Evolutionary conservation across 2,888 invertebrate genomes (phyloP), one percentile per base, ranked within the genome.

Genomic region (Nemotelus pantherinus): DNA sequence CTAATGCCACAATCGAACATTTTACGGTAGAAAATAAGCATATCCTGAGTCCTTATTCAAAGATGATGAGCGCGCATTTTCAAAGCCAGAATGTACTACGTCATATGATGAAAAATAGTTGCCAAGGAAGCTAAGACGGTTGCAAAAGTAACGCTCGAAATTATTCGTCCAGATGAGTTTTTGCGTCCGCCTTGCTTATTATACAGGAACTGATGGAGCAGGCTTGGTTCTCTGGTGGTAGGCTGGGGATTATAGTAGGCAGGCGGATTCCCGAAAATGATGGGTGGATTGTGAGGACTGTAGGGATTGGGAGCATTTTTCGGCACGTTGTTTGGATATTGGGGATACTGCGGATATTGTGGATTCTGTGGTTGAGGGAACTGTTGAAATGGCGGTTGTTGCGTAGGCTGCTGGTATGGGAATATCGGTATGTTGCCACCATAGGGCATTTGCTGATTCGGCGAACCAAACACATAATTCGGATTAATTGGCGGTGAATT

Each of bases 281-380:
- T 81, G 25, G 87, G 82, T 80, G 85, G 84, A 77, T 48, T 84
- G 84, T 85, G 85, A 68, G 85, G 84, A 77, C 48, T 84, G 84
- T 85, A 86, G 68, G 86, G 86, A 83, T 87, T 86, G 82, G 84
- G 82, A 81, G 86, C 86, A 55, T 63, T 70, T 7, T 58, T 77
- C 82, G 86, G 86, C 65, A 84, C 83, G 80, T 85, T 84, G 63
- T 83, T 84, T 10, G 86, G 86, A 79, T 85, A 85, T 77, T 85
- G 85, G 57, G 86, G 85, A 76, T 79, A 71, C n/a, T 85, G 86
- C 77, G 86, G 84, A 82, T 84, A 85, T 82, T 86, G 86, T 81
- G 87, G 87, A 84, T 87, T 85, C 81, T 85, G 86, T 78, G 87
- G 85, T 85, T 87, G 87, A 44, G 86, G 87, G 82, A 86, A 86